Conservation (phyloP, 2,113 vertebrate species). For the Vombatus ursinus region DNA sequence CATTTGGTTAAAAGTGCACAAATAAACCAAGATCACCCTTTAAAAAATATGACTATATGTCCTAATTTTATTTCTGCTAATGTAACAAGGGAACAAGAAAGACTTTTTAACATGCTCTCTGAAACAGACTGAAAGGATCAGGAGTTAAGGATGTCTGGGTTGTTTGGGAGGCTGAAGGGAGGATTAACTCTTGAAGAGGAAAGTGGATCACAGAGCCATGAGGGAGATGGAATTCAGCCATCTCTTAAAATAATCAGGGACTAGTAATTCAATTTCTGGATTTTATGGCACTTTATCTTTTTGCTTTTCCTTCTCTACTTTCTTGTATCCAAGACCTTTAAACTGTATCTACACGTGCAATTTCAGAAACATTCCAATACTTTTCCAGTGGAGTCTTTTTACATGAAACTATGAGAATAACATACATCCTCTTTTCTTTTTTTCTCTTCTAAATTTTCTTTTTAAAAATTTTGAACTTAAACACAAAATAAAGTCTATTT, state of each 20-base stretch:
- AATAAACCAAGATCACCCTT: background rate
- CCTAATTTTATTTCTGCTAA: background rate
- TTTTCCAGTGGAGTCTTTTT: background rate
- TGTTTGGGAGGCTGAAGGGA: background rate
- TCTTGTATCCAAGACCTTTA: background rate
- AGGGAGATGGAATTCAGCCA: constrained; percentile 1
- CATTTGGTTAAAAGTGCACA: background rate
- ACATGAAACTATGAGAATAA: background rate
- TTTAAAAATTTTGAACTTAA: background rate
- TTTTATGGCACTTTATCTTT: background rate
- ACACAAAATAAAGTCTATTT: background rate
- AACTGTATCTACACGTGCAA: background rate
- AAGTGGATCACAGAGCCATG: constrained; percentile 18
- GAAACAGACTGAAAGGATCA: background rate
- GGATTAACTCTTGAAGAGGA: background rate
- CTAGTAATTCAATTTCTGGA: background rate
- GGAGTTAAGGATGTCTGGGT: background rate
- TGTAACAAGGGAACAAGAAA: background rate
- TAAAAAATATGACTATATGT: background rate
- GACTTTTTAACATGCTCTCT: background rate
- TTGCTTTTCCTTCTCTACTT: background rate
- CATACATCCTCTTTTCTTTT: background rate
- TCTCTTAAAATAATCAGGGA: constrained; percentile 23
- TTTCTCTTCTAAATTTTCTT: background rate
- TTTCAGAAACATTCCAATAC: background rate